A percentile compares a stretch with the other conserved stretches of the same genome.
Evolutionary conservation across 2,888 invertebrate species (phyloP).

Genomic region (Pherbina coryleti): DNA sequence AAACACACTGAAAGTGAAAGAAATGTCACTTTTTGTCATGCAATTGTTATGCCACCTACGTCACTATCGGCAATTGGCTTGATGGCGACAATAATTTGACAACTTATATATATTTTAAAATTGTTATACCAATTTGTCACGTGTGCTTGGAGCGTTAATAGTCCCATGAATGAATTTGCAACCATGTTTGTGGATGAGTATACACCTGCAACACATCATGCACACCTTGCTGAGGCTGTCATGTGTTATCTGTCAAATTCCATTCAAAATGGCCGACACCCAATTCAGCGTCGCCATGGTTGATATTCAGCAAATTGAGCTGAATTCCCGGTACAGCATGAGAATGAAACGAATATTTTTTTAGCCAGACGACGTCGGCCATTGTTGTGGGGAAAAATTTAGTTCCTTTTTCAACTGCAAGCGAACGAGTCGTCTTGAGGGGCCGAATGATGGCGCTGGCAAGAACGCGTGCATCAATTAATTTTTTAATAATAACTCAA

Average conservation of each 20-base stretch:
- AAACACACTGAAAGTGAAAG: too few species aligned
- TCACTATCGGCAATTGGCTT: too few species aligned
- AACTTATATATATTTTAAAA: too few species aligned
- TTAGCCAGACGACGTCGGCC: slow-evolving; percentile 8
- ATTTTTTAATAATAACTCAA: background rate
- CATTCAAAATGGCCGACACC: slow-evolving; percentile 46
- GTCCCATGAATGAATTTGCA: background rate
- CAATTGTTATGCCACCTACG: too few species aligned
- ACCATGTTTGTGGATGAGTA: background rate
- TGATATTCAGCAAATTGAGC: slow-evolving; percentile 34
- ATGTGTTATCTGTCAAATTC: slow-evolving; percentile 10
- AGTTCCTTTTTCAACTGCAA: slow-evolving; percentile 45
- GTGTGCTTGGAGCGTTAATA: too few species aligned
- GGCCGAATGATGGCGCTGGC: slow-evolving; percentile 28
- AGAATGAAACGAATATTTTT: slow-evolving; percentile 19
- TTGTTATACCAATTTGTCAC: too few species aligned
- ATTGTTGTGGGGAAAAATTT: slow-evolving; percentile 36
- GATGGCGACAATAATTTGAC: too few species aligned
- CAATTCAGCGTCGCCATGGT: slow-evolving; percentile 44
- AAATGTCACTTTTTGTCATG: too few species aligned
- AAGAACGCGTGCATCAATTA: slow-evolving; percentile 34
- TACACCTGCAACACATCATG: background rate
- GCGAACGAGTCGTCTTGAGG: slow-evolving; percentile 30
- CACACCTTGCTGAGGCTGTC: background rate
- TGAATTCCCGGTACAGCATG: slow-evolving; percentile 3